A percentile compares a stretch with the other conserved stretches of the same genome.
These are phyloP conservation scores for Takifugu bimaculatus DNA, from an alignment of 2,113 vertebrate species.

Conservation along the genomic window DNA sequence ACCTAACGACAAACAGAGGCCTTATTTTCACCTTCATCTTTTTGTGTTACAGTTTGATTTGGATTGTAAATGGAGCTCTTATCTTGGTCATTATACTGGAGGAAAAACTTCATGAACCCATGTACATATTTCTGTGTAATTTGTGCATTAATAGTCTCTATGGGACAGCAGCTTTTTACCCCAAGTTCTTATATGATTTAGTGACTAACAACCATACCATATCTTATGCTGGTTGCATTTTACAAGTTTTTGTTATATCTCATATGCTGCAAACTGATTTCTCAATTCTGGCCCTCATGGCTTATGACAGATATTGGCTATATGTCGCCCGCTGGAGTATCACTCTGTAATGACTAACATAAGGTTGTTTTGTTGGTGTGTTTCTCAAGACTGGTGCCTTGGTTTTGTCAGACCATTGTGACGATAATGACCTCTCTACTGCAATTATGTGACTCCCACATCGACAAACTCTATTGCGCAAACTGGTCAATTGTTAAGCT, in stretches of 20 bases:
- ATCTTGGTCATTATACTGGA: too few relatives aligned
- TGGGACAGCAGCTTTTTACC: too few relatives aligned
- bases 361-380: background rate
- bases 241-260: conserved; percentile 13
- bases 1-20: too few relatives aligned
- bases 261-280: conserved; percentile 3
- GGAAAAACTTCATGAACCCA: too few relatives aligned
- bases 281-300: conserved; percentile 10
- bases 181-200: conserved; percentile 2
- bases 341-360: conserved; percentile 8
- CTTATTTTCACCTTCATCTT: too few relatives aligned
- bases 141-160: too few relatives aligned
- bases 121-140: too few relatives aligned
- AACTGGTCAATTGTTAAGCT: background rate
- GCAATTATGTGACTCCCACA: conserved; percentile 40
- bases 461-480: conserved; percentile 17
- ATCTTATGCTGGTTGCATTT: conserved; percentile 8
- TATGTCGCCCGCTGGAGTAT: too few relatives aligned
- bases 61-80: too few relatives aligned
- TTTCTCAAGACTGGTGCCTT: background rate
- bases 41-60: too few relatives aligned
- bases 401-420: background rate
- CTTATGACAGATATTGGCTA: background rate
- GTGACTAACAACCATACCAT: conserved; percentile 5
- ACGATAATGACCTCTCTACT: background rate